phyloP scores from a whole-genome alignment of 2,888 invertebrate genomes.

The Morinoia aosen region DNA sequence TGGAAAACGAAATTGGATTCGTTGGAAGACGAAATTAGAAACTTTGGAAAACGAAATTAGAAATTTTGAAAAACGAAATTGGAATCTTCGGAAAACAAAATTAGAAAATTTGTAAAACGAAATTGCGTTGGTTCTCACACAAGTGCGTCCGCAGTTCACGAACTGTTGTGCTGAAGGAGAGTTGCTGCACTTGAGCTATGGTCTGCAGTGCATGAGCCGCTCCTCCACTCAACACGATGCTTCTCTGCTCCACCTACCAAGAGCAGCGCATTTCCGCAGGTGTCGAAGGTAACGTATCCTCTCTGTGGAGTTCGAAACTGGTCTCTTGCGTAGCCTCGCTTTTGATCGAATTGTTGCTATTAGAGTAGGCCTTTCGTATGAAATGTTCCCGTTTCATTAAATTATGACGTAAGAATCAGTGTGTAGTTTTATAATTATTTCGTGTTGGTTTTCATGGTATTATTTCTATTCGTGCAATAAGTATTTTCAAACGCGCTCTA shows the following conservation, averaged over 20 bases:
- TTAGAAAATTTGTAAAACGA: not conserved
- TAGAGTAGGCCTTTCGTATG: not conserved
- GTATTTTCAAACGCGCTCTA: not conserved
- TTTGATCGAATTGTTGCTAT: not conserved
- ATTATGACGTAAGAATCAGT: not conserved
- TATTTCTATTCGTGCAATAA: too few species aligned
- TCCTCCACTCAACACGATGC: not conserved
- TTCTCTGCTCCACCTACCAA: constrained; percentile 15
- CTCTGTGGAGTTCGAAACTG: not conserved
- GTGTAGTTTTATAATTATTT: not conserved
- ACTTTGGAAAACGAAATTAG: too few species aligned
- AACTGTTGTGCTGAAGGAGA: not conserved
- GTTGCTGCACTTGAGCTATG: not conserved
- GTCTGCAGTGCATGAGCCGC: not conserved
- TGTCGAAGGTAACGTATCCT: not conserved
- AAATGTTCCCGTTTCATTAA: not conserved
- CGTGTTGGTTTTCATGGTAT: not conserved
- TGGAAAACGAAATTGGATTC: not conserved
- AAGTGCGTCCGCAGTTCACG: not conserved
- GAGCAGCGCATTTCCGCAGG: constrained; percentile 14
- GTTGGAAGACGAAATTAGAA: too few species aligned
- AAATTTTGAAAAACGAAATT: too few species aligned
- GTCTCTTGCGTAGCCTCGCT: not conserved
- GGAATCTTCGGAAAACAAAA: too few species aligned
- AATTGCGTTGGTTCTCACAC: not conserved